These are phyloP conservation scores for Anthoscopus minutus DNA, from an alignment of 2,113 vertebrate genomes.

Conservation along the genomic window DNA sequence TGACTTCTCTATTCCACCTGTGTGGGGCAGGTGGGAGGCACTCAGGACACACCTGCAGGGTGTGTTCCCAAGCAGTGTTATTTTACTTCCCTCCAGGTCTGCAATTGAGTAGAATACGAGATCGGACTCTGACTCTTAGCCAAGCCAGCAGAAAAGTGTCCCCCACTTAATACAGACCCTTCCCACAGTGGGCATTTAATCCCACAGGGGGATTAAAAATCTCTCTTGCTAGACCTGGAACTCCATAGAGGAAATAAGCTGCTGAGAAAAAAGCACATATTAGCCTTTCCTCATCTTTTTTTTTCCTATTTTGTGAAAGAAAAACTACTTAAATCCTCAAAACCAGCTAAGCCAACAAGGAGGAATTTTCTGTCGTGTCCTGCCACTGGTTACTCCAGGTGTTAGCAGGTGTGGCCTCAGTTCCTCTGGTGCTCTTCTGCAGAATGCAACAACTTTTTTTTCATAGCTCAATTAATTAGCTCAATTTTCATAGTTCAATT, in stretches of 20 bases:
- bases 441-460: neutral
- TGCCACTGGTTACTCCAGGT: rapidly evolving
- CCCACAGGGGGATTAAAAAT: neutral
- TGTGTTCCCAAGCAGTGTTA: too few species aligned
- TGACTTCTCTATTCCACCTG: rapidly evolving
- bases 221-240: neutral
- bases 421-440: neutral
- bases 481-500: too few species aligned
- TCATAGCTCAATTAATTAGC: neutral
- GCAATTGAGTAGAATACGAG: rapidly evolving
- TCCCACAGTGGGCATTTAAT: neutral
- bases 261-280: neutral
- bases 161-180: neutral
- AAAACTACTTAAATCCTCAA: neutral
- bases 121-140: neutral
- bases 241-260: neutral
- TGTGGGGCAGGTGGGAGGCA: neutral
- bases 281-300: neutral
- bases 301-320: neutral
- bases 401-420: rapidly evolving
- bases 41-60: neutral
- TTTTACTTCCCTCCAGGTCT: neutral
- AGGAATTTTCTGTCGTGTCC: neutral
- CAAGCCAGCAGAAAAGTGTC: neutral
- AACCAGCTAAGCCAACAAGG: neutral